phyloP scores from a whole-genome alignment of 1,140 invertebrate genomes.

The Amyelois transitella region DNA sequence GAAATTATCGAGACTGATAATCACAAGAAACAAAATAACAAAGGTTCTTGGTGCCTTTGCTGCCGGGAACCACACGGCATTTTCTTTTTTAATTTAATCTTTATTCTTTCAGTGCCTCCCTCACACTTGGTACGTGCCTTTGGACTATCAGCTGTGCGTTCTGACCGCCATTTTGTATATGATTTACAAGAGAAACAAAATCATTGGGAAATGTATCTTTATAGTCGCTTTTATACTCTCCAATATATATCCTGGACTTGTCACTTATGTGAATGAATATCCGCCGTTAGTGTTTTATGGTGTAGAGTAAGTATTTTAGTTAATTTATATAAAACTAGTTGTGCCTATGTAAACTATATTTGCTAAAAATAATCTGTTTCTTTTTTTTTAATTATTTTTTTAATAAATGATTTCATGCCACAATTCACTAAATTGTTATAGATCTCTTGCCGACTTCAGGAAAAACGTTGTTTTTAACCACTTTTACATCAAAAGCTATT shows the following conservation, averaged over 20 bases:
- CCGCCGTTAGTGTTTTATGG: neutral
- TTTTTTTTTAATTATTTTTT: too few relatives aligned
- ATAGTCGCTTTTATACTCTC: neutral
- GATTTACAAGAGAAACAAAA: slow-evolving; percentile 52
- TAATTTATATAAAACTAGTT: too few relatives aligned
- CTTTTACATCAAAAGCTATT: neutral
- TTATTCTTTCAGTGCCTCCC: slow-evolving; percentile 76
- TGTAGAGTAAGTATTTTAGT: neutral
- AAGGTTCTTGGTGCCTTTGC: too few relatives aligned
- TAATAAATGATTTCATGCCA: too few relatives aligned
- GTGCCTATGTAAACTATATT: neutral
- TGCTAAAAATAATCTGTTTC: neutral
- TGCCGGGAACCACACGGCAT: too few relatives aligned
- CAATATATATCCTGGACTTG: neutral
- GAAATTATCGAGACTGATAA: too few relatives aligned
- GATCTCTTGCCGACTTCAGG: neutral
- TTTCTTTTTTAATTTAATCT: neutral
- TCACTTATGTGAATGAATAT: neutral
- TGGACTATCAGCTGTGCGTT: slow-evolving; percentile 82
- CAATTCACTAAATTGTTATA: neutral
- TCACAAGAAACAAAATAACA: too few relatives aligned
- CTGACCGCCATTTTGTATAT: slow-evolving; percentile 75
- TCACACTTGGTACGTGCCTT: slow-evolving; percentile 82
- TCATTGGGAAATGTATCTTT: neutral
- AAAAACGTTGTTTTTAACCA: neutral